These are phyloP conservation scores for Athene noctua DNA, from an alignment of 2,113 vertebrate genomes.

Conservation along the genomic window DNA sequence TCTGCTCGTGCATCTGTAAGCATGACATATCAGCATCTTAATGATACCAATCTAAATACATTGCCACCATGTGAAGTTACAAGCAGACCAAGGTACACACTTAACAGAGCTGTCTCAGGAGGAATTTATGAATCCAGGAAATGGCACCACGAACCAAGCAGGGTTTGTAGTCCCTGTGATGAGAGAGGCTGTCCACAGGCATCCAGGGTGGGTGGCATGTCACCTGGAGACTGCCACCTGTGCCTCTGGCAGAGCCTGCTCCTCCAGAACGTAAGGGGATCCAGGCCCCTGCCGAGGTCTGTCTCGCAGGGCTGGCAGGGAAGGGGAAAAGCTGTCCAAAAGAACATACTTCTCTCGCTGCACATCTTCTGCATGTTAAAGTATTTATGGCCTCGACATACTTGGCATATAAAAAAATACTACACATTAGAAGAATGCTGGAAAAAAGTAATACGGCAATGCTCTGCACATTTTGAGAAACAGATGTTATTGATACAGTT, in stretches of 20 bases:
- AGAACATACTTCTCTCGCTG: background rate
- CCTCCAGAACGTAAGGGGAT: background rate
- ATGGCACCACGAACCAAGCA: background rate
- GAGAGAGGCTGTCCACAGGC: background rate
- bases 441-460: background rate
- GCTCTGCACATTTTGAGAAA: background rate
- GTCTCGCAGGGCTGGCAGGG: background rate
- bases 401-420: background rate
- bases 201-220: fast-evolving
- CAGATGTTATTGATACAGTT: background rate
- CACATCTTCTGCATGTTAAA: constrained; percentile 24
- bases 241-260: background rate
- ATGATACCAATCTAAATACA: fast-evolving
- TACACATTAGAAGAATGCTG: constrained; percentile 11
- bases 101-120: background rate
- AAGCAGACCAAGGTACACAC: background rate
- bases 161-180: fast-evolving
- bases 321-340: background rate
- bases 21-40: fast-evolving
- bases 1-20: background rate
- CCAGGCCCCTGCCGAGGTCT: background rate
- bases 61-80: background rate
- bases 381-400: constrained; percentile 11
- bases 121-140: too few relatives aligned
- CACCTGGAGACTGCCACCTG: fast-evolving